Evolutionary conservation across 2,888 invertebrate genomes (phyloP).

Genomic region (Helleia helle): DNA sequence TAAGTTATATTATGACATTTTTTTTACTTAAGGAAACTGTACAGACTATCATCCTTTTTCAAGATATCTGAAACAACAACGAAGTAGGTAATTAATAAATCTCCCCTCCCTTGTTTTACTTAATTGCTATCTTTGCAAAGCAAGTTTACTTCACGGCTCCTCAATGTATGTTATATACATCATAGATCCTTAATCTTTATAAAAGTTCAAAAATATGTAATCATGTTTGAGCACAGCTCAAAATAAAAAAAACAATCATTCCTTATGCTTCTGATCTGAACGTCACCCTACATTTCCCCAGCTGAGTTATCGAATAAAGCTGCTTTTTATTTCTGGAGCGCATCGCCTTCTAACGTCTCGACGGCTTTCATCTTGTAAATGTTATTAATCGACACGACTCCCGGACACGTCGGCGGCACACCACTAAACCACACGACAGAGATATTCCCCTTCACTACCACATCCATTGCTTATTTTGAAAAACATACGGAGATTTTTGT

Average conservation of each 20-base stretch:
- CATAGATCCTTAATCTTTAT: no score
- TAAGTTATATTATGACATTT: no score
- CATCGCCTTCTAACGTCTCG: conserved; percentile 58
- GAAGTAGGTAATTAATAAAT: no score
- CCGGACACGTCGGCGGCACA: conserved; percentile 44
- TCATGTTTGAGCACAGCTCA: not conserved
- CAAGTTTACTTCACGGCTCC: no score
- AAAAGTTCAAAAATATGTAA: no score
- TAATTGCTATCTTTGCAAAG: no score
- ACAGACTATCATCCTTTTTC: no score
- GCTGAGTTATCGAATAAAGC: conserved; percentile 59
- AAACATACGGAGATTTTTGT: not conserved
- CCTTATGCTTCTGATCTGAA: not conserved
- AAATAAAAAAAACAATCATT: not conserved
- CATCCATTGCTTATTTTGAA: conserved; percentile 16
- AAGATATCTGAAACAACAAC: no score
- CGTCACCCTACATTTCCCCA: conserved; percentile 48
- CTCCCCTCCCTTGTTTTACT: no score
- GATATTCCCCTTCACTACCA: not conserved
- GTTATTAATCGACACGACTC: conserved; percentile 69
- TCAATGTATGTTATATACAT: no score
- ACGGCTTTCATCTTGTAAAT: conserved; percentile 71
- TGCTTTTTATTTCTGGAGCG: conserved; percentile 67
- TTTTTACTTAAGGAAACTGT: no score
- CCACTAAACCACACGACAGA: conserved; percentile 19